Conservation (phyloP, 2,113 vertebrate species). For the Castor canadensis region DNA sequence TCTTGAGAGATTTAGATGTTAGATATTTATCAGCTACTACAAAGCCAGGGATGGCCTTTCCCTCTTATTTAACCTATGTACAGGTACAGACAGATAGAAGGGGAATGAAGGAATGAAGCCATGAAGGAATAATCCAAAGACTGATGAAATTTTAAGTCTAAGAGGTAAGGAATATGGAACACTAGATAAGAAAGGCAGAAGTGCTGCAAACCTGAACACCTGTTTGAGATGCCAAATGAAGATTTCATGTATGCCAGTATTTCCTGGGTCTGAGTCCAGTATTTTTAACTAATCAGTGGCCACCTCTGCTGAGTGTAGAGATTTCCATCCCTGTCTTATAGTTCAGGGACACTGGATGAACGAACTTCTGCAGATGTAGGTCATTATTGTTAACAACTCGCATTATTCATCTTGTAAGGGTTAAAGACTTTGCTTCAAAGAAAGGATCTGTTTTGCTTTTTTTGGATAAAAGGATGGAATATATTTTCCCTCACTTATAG, state of each 20-base stretch:
- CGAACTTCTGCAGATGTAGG: constrained; percentile 64
- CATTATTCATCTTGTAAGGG: constrained; percentile 75
- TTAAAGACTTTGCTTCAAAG: constrained; percentile 72
- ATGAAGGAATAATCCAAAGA: not conserved
- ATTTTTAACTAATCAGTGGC: not conserved
- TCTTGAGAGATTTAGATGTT: constrained; percentile 22
- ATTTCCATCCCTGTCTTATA: constrained; percentile 19
- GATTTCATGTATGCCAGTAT: not conserved
- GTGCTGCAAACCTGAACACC: not conserved
- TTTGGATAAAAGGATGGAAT: constrained; percentile 64
- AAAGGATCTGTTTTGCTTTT: constrained; percentile 64
- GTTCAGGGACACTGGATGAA: constrained; percentile 69
- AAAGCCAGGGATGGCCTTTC: not conserved
- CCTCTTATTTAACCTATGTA: constrained; percentile 12
- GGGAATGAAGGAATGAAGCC: not conserved
- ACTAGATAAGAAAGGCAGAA: constrained; percentile 9
- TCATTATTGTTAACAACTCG: constrained; percentile 76
- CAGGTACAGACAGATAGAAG: not conserved
- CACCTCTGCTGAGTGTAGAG: not conserved
- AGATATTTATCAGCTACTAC: not conserved
- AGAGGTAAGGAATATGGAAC: not conserved
- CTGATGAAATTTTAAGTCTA: not conserved
- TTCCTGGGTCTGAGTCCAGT: not conserved
- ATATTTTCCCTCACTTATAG: constrained; percentile 71
- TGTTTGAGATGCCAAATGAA: constrained; percentile 27